Base-by-base conservation (phyloP, 2,888 invertebrate species). In the Alviniconcha strummeri region DNA sequence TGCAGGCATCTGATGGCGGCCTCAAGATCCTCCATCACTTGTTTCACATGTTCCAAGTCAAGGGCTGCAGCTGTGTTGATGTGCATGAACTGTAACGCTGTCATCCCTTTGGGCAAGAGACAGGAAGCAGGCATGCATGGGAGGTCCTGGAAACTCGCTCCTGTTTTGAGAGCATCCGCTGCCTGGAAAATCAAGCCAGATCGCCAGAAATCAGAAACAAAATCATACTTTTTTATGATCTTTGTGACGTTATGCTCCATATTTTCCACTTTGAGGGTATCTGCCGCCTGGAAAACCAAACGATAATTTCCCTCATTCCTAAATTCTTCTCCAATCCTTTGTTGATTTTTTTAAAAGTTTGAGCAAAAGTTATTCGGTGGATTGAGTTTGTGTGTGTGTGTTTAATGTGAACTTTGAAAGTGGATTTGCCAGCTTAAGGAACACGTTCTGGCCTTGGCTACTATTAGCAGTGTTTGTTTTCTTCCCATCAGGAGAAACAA, bases 71-170 rank as follows among this genome's bases (percentile, higher is more conserved):
- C 36, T 15, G 67, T 36, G 13, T 17, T n/a, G 15, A 67, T 19
- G 52, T 69, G 7, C 4, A n/a, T 6, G 19, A 15, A 3, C 3
- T 55, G 19, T 69, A 67, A 55, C 54, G n/a, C 67, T 36, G 36
- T 36, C 54, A 82, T 13, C 4, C 17, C n/a, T n/a, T n/a, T 9
- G 13, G 72, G 76, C 60, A 67, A 36, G 56, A 77, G 71, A 76
- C 57, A 82, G 19, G 15, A 11, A n/a, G 11, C 5, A 5, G 71
- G 54, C 69, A 67, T 56, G 36, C 64, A 55, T n/a, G 82, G 56
- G 54, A 82, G 9, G 19, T 56, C 54, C 17, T 76, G 77, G 55
- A 75, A 76, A n/a, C 82, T 67, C 7, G 15, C 55, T 17, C 64
- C 82, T 11, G 52, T 7, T n/a, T 13, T 54, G 19, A 69, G 5